Evolutionary conservation across 2,797 vertebrate genomes (phyloP).

Genomic region (Coluber constrictor): DNA sequence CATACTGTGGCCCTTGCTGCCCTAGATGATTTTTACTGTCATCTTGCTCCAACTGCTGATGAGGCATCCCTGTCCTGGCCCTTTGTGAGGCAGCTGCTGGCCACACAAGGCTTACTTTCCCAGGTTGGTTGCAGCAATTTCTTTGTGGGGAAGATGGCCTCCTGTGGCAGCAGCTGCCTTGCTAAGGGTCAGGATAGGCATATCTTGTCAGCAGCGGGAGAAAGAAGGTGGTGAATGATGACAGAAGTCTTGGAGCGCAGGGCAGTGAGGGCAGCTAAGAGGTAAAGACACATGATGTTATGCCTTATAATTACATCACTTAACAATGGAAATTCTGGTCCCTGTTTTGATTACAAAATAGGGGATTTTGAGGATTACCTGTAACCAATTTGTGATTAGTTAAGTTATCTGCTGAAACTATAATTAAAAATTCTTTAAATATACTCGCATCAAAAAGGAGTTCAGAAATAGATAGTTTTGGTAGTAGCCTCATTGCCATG

Average conservation of each 20-base stretch:
- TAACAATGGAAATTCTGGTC: not conserved
- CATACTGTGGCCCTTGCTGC: not conserved
- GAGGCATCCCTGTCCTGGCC: not conserved
- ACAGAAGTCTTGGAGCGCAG: not conserved
- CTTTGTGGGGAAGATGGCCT: not conserved
- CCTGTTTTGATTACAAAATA: too few relatives aligned
- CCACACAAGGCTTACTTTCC: not conserved
- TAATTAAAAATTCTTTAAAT: not conserved
- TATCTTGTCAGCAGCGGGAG: not conserved
- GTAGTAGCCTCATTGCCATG: not conserved
- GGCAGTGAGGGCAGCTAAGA: not conserved
- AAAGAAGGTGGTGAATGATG: not conserved
- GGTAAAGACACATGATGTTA: not conserved
- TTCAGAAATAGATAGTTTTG: not conserved
- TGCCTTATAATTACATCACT: not conserved
- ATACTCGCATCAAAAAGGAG: not conserved
- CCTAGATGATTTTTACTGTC: not conserved
- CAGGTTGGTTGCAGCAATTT: not conserved
- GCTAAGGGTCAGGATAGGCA: not conserved
- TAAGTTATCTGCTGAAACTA: not conserved
- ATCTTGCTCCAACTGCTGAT: not conserved
- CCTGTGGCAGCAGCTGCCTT: not conserved
- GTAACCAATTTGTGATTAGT: not conserved
- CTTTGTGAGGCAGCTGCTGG: not conserved
- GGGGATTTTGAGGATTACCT: too few relatives aligned